Evolutionary conservation across 2,113 vertebrate genomes (phyloP).

Genomic region (Tylochromis polylepis): DNA sequence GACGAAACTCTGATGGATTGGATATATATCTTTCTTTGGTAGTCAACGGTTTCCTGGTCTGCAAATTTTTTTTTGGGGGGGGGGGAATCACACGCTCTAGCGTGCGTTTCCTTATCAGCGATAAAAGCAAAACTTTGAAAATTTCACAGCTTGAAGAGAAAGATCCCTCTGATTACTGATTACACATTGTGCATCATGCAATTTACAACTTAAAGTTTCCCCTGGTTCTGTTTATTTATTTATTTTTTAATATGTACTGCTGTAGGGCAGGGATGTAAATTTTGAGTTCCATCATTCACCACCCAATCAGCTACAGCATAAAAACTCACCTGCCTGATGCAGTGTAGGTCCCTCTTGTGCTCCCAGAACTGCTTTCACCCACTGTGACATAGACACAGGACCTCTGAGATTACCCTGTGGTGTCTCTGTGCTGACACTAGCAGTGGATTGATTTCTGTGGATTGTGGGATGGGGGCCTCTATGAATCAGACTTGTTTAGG

Average conservation of each 20-base stretch:
- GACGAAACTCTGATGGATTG: slow-evolving; percentile 32
- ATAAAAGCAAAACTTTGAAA: slow-evolving; percentile 10
- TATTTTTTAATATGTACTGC: background rate
- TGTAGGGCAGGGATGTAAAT: background rate
- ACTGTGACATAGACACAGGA: background rate
- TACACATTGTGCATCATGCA: slow-evolving; percentile 47
- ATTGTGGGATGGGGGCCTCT: background rate
- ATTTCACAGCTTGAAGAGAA: slow-evolving; percentile 24
- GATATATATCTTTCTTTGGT: slow-evolving; percentile 37
- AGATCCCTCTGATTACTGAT: slow-evolving; percentile 60
- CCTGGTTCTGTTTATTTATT: background rate
- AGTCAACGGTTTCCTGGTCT: background rate
- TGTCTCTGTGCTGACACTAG: background rate
- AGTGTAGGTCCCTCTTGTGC: background rate
- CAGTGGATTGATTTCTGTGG: background rate
- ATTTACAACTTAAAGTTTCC: background rate
- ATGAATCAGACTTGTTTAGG: background rate
- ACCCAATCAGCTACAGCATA: background rate
- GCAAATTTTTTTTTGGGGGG: background rate
- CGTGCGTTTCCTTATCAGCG: slow-evolving; percentile 30
- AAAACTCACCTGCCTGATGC: background rate
- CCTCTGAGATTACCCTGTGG: background rate
- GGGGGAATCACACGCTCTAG: background rate
- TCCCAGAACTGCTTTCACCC: background rate
- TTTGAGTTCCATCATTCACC: background rate